A percentile compares a stretch with the other conserved stretches of the same genome.
These are phyloP conservation scores for Hartigia nigra DNA, from an alignment of 2,888 invertebrate species.

Conservation along the genomic window DNA sequence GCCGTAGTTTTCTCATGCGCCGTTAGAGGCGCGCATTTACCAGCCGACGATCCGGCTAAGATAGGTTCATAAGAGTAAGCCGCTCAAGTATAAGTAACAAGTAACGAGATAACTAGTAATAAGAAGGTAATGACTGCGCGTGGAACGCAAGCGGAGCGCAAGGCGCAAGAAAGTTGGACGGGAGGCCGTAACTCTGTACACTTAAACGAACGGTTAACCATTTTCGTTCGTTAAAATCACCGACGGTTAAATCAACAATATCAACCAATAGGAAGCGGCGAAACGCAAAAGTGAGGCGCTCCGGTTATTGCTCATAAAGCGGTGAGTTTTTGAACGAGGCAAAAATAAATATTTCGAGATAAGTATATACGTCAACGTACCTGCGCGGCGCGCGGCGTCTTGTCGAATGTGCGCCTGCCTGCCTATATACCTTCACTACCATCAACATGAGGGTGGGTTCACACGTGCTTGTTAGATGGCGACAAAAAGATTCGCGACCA, in stretches of 20 bases:
- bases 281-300: conserved; percentile 30
- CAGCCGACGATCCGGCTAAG: neutral
- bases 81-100: conserved; percentile 30
- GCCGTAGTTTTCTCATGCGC: neutral
- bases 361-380: neutral
- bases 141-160: conserved; percentile 21
- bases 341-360: conserved; percentile 1
- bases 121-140: conserved; percentile 52
- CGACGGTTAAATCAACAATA: conserved; percentile 52
- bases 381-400: neutral
- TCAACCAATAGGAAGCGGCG: conserved; percentile 21
- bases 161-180: conserved; percentile 30
- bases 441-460: neutral
- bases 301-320: conserved; percentile 50
- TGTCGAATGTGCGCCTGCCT: neutral
- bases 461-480: neutral
- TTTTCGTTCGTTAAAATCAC: conserved; percentile 47
- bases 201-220: conserved; percentile 44
- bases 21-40: neutral
- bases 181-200: conserved; percentile 44
- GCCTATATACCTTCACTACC: neutral
- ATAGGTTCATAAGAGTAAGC: neutral
- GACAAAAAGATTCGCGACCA: neutral
- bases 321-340: conserved; percentile 5
- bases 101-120: conserved; percentile 55